phyloP scores from a whole-genome alignment of 2,797 vertebrate genomes.

The Acanthurus lineatus region DNA sequence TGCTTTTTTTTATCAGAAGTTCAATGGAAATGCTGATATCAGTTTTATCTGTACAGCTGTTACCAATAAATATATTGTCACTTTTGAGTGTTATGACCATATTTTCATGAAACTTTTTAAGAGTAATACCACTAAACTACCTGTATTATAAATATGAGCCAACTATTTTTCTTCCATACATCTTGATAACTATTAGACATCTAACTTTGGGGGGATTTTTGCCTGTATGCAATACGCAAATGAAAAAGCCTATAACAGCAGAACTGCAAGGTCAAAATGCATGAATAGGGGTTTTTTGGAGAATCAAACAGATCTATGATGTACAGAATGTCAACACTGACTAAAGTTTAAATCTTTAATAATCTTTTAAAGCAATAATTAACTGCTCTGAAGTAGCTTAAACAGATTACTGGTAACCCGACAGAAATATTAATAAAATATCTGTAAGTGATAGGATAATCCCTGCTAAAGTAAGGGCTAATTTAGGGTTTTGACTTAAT shows the following conservation, averaged over 20 bases:
- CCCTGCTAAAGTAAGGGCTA: neutral
- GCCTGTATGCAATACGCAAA: too few species aligned
- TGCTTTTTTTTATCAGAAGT: neutral
- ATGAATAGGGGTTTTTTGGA: too few species aligned
- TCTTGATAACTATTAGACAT: neutral
- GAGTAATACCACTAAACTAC: neutral
- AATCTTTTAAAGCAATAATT: too few species aligned
- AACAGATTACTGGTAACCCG: too few species aligned
- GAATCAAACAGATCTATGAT: too few species aligned
- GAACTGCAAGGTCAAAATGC: too few species aligned
- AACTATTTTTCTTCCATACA: neutral
- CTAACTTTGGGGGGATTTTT: too few species aligned
- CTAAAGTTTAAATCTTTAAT: too few species aligned
- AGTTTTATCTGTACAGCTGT: neutral
- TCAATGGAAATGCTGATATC: neutral
- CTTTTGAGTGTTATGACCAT: neutral
- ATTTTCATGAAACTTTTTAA: neutral
- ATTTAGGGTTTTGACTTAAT: neutral
- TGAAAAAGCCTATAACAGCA: too few species aligned
- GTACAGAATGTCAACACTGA: too few species aligned
- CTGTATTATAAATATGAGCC: neutral
- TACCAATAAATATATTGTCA: neutral
- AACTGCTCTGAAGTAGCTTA: too few species aligned
- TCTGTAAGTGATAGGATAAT: neutral
- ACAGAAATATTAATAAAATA: neutral